These are phyloP conservation scores for Amphiura filiformis DNA, from an alignment of 35 echinoderm and acorn worm genomes.

Conservation along the genomic window DNA sequence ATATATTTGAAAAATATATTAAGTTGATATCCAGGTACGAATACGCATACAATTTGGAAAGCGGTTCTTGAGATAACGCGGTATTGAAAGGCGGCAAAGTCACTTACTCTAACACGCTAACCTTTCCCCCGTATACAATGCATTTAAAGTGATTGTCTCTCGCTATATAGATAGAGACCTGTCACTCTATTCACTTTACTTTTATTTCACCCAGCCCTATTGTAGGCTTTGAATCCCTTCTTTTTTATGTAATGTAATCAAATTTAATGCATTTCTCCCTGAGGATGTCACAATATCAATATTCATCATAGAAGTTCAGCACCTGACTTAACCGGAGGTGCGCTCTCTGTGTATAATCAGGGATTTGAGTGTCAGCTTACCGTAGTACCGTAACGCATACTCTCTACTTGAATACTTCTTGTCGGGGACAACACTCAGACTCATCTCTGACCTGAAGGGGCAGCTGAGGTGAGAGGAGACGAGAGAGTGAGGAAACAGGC, in stretches of 20 bases:
- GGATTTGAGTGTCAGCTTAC: background rate
- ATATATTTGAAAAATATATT: too few relatives aligned
- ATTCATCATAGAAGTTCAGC: background rate
- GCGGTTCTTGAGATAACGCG: too few relatives aligned
- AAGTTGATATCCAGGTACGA: too few relatives aligned
- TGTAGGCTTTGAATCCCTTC: background rate
- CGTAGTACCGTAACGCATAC: background rate
- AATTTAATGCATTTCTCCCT: constrained; percentile 9
- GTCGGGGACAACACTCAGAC: constrained; percentile 3
- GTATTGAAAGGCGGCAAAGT: too few relatives aligned
- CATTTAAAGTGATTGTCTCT: constrained; percentile 7
- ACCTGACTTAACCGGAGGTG: constrained; percentile 7
- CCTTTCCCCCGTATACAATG: too few relatives aligned
- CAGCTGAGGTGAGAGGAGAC: constrained; percentile 1
- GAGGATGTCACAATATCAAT: constrained; percentile 11
- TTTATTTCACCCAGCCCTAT: background rate
- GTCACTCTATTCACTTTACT: background rate
- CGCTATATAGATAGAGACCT: background rate
- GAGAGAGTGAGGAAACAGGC: background rate
- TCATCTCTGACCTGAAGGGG: background rate
- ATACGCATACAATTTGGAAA: too few relatives aligned
- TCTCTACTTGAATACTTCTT: background rate
- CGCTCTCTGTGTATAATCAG: background rate
- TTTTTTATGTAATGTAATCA: constrained; percentile 7
- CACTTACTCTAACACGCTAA: too few relatives aligned